Percentiles rank a stretch among this genome's conserved stretches.
These are phyloP conservation scores for Siphlonurus alternatus DNA, from an alignment of 2,888 invertebrate species.

Conservation along the genomic window DNA sequence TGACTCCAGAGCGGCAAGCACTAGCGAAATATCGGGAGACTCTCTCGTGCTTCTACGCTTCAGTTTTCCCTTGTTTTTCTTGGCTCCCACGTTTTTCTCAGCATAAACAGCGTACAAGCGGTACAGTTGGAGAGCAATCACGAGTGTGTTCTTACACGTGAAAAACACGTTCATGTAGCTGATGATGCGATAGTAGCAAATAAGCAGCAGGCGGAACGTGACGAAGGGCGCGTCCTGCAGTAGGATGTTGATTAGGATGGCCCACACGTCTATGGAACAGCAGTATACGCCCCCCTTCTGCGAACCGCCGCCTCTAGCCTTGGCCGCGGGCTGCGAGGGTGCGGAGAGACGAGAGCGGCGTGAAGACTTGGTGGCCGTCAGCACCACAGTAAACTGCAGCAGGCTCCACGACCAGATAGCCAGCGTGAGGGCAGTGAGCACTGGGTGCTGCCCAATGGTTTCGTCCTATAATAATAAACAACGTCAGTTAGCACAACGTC, in stretches of 20 bases:
- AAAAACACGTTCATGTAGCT: slow-evolving; percentile 95
- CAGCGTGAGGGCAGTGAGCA: slow-evolving; percentile 68
- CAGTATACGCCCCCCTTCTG: slow-evolving; percentile 38
- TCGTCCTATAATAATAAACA: slow-evolving; percentile 35
- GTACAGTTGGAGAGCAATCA: slow-evolving; percentile 74
- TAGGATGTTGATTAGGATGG: slow-evolving; percentile 73
- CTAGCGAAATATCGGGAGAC: background rate
- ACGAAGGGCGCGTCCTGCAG: slow-evolving; percentile 75
- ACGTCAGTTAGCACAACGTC: background rate
- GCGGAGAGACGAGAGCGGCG: slow-evolving; percentile 45
- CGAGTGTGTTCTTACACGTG: slow-evolving; percentile 79
- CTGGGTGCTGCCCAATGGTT: slow-evolving; percentile 57
- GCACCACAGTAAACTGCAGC: slow-evolving; percentile 84
- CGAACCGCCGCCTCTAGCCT: background rate
- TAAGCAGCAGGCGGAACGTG: slow-evolving; percentile 67
- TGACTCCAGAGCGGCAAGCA: background rate
- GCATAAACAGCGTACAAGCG: slow-evolving; percentile 59
- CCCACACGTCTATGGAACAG: slow-evolving; percentile 77
- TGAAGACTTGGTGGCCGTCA: slow-evolving; percentile 74
- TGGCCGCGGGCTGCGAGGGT: background rate
- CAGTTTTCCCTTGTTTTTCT: slow-evolving; percentile 1
- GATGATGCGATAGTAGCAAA: slow-evolving; percentile 72
- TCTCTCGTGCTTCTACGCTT: background rate
- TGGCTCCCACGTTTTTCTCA: slow-evolving; percentile 19
- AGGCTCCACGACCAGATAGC: slow-evolving; percentile 87